Evolutionary conservation across 2,113 vertebrate genomes (phyloP), one percentile per base, ranked within the genome.

Genomic region (Heterotis niloticus): DNA sequence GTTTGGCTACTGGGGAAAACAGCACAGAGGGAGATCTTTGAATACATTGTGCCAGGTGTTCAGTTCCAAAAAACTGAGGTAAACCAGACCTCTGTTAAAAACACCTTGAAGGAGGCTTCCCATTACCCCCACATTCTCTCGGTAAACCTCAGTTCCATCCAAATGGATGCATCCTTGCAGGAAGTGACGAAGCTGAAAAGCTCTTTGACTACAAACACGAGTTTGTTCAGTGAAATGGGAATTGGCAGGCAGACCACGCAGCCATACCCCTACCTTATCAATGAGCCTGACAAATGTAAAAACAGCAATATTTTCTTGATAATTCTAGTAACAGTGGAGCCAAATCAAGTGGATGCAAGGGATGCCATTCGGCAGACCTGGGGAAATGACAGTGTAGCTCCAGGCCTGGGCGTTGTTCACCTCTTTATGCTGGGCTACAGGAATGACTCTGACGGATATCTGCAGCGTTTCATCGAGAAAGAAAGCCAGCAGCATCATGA

Each of bases 341-440:
- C 95, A 1, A 90, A 92, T 62, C 95, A 97, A 82, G 90, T 86
- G 24, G 95, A 98, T 79, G 97, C 95, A 0, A 91, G 98, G 80
- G 92, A 95, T 52, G 97, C 95, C 20, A 99, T 99, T 51, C 91
- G 98, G 23, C 94, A 98, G 85, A 99, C 97, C 0, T 99, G 98
- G 98, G 98, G 95, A 4, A 99, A 97, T 0, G 94, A 96, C 83
- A 98, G 92, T 65, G 81, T 95, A 56, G 92, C 91, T 5, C 90
- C 90, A 0, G 93, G 91, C 29, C 84, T 94, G 66, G 91, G 91
- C 70, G 87, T 96, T 0, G 81, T 95, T 59, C 87, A 96, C 0
- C 90, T 99, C 5, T 99, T 99, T 87, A 82, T 99, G 83, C 79
- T 99, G 78, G 98, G 98, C 14, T 82, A 93, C 80, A 92, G 87